These are phyloP conservation scores for Altica lythri DNA, from an alignment of 2,888 invertebrate species.

Conservation along the genomic window DNA sequence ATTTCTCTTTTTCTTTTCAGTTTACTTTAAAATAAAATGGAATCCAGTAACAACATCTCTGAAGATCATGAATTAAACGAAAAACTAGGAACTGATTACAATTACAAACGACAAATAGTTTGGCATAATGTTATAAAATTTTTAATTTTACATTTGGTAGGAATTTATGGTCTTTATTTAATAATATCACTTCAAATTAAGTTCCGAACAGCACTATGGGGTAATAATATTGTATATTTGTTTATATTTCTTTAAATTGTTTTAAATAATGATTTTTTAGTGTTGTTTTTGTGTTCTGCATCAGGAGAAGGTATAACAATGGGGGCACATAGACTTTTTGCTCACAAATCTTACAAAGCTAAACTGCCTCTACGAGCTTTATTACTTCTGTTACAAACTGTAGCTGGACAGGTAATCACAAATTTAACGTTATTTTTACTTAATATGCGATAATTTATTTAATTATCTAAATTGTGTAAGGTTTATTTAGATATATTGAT, in stretches of 20 bases:
- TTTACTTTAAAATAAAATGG: too few species aligned
- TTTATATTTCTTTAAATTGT: neutral
- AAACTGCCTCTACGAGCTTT: slow-evolving; percentile 64
- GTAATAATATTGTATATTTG: slow-evolving; percentile 30
- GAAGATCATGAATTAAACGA: slow-evolving; percentile 43
- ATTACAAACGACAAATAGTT: slow-evolving; percentile 61
- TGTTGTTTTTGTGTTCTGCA: slow-evolving; percentile 21
- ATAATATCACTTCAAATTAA: slow-evolving; percentile 27
- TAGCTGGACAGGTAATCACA: slow-evolving; percentile 73
- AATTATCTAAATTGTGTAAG: too few species aligned
- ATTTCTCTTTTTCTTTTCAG: too few species aligned
- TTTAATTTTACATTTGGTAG: slow-evolving; percentile 61
- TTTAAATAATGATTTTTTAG: slow-evolving; percentile 40
- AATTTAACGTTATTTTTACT: too few species aligned
- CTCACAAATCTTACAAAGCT: slow-evolving; percentile 81
- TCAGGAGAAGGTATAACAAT: slow-evolving; percentile 71
- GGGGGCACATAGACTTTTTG: slow-evolving; percentile 79
- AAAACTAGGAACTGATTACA: slow-evolving; percentile 59
- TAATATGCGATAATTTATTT: too few species aligned
- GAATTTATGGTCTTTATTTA: slow-evolving; percentile 58
- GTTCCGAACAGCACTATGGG: slow-evolving; percentile 32
- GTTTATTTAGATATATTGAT: neutral
- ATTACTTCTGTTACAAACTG: slow-evolving; percentile 69
- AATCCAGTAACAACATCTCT: neutral
- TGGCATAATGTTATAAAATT: slow-evolving; percentile 69